Base-by-base conservation (phyloP, 2,113 vertebrate genomes). In the Chaenocephalus aceratus region DNA sequence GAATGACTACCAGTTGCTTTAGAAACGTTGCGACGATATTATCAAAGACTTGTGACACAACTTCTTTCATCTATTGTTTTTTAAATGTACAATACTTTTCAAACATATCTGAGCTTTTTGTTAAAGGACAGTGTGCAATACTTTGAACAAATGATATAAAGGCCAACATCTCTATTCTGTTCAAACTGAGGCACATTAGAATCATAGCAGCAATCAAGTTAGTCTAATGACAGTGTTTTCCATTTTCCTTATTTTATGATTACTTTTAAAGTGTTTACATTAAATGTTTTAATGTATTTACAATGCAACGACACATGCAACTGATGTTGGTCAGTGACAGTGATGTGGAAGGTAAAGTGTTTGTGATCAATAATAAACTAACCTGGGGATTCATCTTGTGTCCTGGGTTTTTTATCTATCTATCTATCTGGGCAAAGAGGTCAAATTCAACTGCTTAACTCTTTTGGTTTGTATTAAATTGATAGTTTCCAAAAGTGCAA, bases 361-460 rank as follows among this genome's bases (percentile, higher is more conserved):
- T 49, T 68, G 75, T 83, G 45, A 73, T 63, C 54, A 69, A 12
- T 74, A 82, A 86, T 75, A 88, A 86, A 88, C 12, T 15, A 10
- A 71, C 57, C 2, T 63, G 56, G 48, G 66, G 45, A 80, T 34
- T 68, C 48, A 30, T 1, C 11, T 5, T 30, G 59, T 72, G 56
- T 73, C 48, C 1, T 79, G 7, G 41, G 13, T 30, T 23, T 5
- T 10, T 10, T 69, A 12, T 64, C 2, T 64, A 3, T 15, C 0
- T 30, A 2, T 61, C 6, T 60, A 2, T 74, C 15, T 48, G 59
- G 1, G 26, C 0, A 63, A 62, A 57, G 14, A 26, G 15, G 11
- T 7, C 13, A 6, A 52, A 13, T 30, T 46, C 4, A 18, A 34
- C 15, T n/a, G 10, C 36, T 41, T 11, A 48, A n/a, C 45, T 51